Base-by-base conservation (phyloP, 2,113 vertebrate genomes). In the Acrocephalus arundinaceus region DNA sequence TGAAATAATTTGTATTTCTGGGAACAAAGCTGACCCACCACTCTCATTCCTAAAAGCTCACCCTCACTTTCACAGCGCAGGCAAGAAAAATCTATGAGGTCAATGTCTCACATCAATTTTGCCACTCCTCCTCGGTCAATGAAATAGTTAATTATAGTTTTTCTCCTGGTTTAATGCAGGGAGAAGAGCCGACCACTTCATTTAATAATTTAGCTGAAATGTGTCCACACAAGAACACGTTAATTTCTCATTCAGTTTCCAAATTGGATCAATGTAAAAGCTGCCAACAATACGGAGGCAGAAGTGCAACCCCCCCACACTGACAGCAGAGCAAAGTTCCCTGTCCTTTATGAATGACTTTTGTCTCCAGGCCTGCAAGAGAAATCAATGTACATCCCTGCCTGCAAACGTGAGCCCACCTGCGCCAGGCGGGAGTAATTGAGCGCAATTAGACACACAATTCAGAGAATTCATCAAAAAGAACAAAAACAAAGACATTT, bases 81-180 rank as follows among this genome's bases (percentile, higher is more conserved):
- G 17, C 33, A 75, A 90, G 59, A 48, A 79, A 87, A 84, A 87
- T 80, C 84, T 28, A 88, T 67, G 52, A 94, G 85, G 81, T 93
- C 75, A 86, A 86, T 81, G 91, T 46, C 96, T 87, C 41, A 6
- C 62, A 65, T 55, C 61, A 75, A 91, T 94, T 74, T 63, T 88
- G 68, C 82, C 39, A 37, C 93, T 85, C 85, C 95, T 80, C 27
- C 72, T n/a, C 58, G 73, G 91, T 92, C 97, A 94, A 94, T 92
- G 93, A 95, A 97, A 97, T 33, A 86, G 96, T 96, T 97, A 95
- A 97, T 97, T 97, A 95, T 70, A 95, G 96, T 80, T 93, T 87
- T 94, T 88, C 91, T 93, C 63, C 83, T 41, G 85, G 92, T 84
- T 97, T 96, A 93, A 96, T 93, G 90, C 96, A 96, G 85, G 95